Base-by-base conservation (phyloP, 2,888 invertebrate species). In the Notodromas monacha region DNA sequence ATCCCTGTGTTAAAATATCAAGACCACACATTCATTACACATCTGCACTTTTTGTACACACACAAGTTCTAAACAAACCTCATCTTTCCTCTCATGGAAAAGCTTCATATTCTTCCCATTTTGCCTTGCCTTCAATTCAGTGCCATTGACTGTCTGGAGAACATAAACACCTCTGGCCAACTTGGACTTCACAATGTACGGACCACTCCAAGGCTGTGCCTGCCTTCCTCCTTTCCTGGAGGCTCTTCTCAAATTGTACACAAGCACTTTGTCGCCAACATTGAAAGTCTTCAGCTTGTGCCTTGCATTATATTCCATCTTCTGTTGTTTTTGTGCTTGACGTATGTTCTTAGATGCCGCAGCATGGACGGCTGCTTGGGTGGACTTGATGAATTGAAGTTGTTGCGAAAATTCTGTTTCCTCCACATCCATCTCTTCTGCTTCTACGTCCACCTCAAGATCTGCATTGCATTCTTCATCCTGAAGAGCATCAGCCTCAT, bases 111-210 rank as follows among this genome's bases (percentile, higher is more conserved):
- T n/a, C n/a, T n/a, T n/a, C n/a, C n/a, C n/a, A n/a, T n/a, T n/a
- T n/a, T n/a, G n/a, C n/a, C n/a, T n/a, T n/a, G n/a, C n/a, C n/a
- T n/a, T n/a, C n/a, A n/a, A n/a, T n/a, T n/a, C n/a, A n/a, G n/a
- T n/a, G n/a, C n/a, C n/a, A n/a, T n/a, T n/a, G n/a, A n/a, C n/a
- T n/a, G n/a, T n/a, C n/a, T n/a, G n/a, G n/a, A n/a, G n/a, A n/a
- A n/a, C n/a, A n/a, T n/a, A n/a, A n/a, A n/a, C n/a, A n/a, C n/a
- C n/a, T n/a, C n/a, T n/a, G n/a, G n/a, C n/a, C n/a, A n/a, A n/a
- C n/a, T n/a, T n/a, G n/a, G n/a, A n/a, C 21, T 21, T n/a, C 21
- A 21, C 21, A n/a, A 21, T n/a, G 21, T 21, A 21, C 8, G 21
- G 21, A 21, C 21, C 21, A 21, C n/a, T 21, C 21, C 21, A 21